Conservation (phyloP, 2,888 invertebrate genomes). For the Melipona beecheii region DNA sequence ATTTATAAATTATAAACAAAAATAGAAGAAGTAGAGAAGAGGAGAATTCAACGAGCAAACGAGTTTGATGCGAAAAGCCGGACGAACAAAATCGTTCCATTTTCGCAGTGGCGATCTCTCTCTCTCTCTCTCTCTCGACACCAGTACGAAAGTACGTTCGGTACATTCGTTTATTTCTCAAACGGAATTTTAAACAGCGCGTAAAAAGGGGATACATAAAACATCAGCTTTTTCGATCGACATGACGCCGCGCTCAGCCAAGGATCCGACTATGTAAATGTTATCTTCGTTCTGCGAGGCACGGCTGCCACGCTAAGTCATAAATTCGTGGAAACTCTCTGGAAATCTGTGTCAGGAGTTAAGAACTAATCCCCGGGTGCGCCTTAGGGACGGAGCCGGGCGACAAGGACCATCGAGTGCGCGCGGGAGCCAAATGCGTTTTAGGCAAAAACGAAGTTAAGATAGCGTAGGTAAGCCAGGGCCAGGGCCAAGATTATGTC, state of each 20-base stretch:
- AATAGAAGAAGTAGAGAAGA: neutral
- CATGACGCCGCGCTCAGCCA: neutral
- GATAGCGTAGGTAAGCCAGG: constrained; percentile 27
- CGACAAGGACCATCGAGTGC: constrained; percentile 19
- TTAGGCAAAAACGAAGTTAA: constrained; percentile 46
- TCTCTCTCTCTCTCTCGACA: neutral
- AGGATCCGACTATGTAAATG: constrained; percentile 45
- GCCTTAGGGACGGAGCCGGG: constrained; percentile 19
- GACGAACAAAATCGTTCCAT: constrained; percentile 7
- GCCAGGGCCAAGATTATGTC: constrained; percentile 47
- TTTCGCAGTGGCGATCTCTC: neutral
- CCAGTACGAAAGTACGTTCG: neutral
- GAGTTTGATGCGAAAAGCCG: neutral
- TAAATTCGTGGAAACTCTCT: constrained; percentile 49
- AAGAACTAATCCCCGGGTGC: constrained; percentile 54
- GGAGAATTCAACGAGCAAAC: neutral
- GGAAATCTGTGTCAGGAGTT: constrained; percentile 63
- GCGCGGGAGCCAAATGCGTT: constrained; percentile 49
- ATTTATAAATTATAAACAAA: neutral
- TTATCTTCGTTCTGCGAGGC: constrained; percentile 34
- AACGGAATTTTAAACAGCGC: constrained; percentile 6
- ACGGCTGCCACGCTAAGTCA: constrained; percentile 40
- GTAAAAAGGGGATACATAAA: constrained; percentile 27
- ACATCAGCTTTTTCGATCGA: constrained; percentile 39
- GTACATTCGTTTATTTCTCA: constrained; percentile 11